phyloP scores from a whole-genome alignment of 1,140 invertebrate genomes.

The Ceratina australensis region DNA sequence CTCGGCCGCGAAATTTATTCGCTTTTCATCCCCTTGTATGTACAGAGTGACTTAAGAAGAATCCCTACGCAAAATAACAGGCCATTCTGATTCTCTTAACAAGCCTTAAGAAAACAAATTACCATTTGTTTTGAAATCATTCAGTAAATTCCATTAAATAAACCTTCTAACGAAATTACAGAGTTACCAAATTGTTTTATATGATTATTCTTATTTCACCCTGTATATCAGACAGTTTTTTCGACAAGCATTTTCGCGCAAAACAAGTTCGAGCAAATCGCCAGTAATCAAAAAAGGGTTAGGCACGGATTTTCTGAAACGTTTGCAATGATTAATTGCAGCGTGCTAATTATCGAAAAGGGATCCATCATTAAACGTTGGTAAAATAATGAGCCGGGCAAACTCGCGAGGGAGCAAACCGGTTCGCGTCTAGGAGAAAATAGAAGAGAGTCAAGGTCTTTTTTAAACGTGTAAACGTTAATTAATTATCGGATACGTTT shows the following conservation, averaged over 20 bases:
- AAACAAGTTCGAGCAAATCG: not conserved
- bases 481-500: slow-evolving; percentile 27
- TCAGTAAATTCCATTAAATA: too few relatives aligned
- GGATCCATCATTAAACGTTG: slow-evolving; percentile 69
- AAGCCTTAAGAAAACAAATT: too few relatives aligned
- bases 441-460: not conserved
- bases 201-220: too few relatives aligned
- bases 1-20: slow-evolving; percentile 2
- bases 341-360: slow-evolving; percentile 73
- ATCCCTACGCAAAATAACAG: too few relatives aligned
- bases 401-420: slow-evolving; percentile 22
- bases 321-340: slow-evolving; percentile 58
- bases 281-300: too few relatives aligned
- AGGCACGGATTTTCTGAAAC: not conserved
- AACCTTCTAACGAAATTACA: too few relatives aligned
- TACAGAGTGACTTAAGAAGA: too few relatives aligned
- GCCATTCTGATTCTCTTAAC: too few relatives aligned
- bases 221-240: too few relatives aligned
- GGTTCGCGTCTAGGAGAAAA: slow-evolving; percentile 7
- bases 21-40: not conserved
- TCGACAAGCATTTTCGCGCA: not conserved
- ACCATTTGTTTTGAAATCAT: too few relatives aligned
- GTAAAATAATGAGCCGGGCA: slow-evolving; percentile 43
- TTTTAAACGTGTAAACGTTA: not conserved
- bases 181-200: too few relatives aligned